These are phyloP conservation scores for Magallana ariakensis DNA, from an alignment of 1,140 invertebrate genomes.

Conservation along the genomic window DNA sequence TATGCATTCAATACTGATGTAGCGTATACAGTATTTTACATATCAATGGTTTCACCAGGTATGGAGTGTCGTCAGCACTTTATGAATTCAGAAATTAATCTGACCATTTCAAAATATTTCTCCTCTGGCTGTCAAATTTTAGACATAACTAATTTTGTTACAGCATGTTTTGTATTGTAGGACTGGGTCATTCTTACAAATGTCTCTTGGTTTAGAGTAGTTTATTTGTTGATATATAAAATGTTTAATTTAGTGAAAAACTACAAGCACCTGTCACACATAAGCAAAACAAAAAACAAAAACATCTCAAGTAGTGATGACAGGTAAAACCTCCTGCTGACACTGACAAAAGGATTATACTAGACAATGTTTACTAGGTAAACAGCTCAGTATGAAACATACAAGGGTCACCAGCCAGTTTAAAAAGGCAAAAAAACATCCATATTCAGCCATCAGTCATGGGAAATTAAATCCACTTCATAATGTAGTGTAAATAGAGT, in stretches of 20 bases:
- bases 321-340: neutral
- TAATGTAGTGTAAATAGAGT: neutral
- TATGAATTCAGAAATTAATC: no score
- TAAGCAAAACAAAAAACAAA: neutral
- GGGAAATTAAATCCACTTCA: slow-evolving; percentile 1
- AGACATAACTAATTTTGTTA: no score
- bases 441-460: neutral
- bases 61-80: no score
- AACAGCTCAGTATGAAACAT: neutral
- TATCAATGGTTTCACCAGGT: no score
- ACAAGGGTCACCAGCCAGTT: neutral
- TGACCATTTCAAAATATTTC: no score
- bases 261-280: slow-evolving; percentile 12
- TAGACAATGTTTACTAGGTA: neutral
- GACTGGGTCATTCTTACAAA: neutral
- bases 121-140: no score
- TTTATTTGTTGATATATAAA: slow-evolving; percentile 5
- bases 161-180: no score
- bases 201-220: neutral
- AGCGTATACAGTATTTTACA: no score
- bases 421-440: neutral
- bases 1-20: no score
- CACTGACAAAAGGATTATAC: neutral
- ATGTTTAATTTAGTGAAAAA: neutral
- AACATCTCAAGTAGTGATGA: neutral